Evolutionary conservation across 1,140 invertebrate genomes (phyloP).

Genomic region (Drosophila setifemur): DNA sequence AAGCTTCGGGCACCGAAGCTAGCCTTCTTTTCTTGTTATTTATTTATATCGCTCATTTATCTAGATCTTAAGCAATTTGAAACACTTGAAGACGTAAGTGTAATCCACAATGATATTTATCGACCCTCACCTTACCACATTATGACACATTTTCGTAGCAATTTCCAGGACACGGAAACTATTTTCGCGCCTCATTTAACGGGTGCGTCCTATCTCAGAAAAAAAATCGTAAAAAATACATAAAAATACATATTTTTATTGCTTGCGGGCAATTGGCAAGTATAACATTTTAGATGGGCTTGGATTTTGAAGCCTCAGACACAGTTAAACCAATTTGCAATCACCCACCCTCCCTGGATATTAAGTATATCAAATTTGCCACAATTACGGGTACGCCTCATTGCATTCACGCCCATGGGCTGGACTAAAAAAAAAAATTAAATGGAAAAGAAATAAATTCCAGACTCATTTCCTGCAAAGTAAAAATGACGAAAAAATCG

Average conservation of each 20-base stretch:
- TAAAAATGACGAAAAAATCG: slow-evolving; percentile 33
- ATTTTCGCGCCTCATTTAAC: slow-evolving; percentile 80
- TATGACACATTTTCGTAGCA: slow-evolving; percentile 30
- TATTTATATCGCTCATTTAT: too few relatives aligned
- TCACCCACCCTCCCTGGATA: slow-evolving; percentile 13
- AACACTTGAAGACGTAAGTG: not conserved
- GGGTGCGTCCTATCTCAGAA: slow-evolving; percentile 36
- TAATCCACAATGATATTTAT: slow-evolving; percentile 35
- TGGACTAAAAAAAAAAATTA: slow-evolving; percentile 2
- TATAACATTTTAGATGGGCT: slow-evolving; percentile 35
- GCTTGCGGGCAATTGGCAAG: slow-evolving; percentile 45
- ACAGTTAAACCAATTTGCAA: slow-evolving; percentile 70
- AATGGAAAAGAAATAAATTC: slow-evolving; percentile 23
- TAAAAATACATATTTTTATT: slow-evolving; percentile 55
- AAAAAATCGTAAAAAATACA: slow-evolving; percentile 45
- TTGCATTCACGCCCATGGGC: slow-evolving; percentile 56
- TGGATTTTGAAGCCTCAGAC: slow-evolving; percentile 14
- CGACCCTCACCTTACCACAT: slow-evolving; percentile 35
- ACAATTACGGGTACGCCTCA: slow-evolving; percentile 56
- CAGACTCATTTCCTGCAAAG: slow-evolving; percentile 68
- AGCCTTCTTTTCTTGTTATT: too few relatives aligned
- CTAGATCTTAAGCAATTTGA: not conserved
- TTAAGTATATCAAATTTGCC: slow-evolving; percentile 65
- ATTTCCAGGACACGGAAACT: slow-evolving; percentile 76
- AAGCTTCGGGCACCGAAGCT: too few relatives aligned